phyloP scores from a whole-genome alignment of 2,113 vertebrate genomes.

The Cheilinus undulatus region DNA sequence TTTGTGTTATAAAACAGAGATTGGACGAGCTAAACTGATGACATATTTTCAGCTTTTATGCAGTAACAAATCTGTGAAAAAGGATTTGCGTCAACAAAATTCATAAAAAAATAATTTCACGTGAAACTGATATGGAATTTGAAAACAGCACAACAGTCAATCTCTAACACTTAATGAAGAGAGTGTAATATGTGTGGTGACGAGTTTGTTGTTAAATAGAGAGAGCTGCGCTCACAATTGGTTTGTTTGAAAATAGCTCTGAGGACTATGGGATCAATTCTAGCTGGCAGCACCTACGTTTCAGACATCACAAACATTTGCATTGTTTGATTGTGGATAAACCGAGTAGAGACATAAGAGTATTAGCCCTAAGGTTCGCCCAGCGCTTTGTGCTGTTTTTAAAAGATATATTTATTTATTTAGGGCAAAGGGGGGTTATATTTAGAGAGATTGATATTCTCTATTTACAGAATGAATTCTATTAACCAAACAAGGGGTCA shows the following conservation, averaged over 20 bases:
- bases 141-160: background rate
- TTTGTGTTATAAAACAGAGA: conserved; percentile 1
- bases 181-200: conserved; percentile 9
- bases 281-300: conserved; percentile 67
- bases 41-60: background rate
- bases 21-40: background rate
- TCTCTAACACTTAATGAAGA: background rate
- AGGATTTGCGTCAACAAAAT: too few relatives aligned
- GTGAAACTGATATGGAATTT: background rate
- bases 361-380: conserved; percentile 65
- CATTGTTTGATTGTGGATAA: conserved; percentile 77
- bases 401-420: conserved; percentile 56
- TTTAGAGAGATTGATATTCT: conserved; percentile 68
- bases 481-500: conserved; percentile 76
- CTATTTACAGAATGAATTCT: conserved; percentile 76
- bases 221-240: conserved; percentile 43
- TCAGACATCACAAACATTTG: conserved; percentile 76
- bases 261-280: conserved; percentile 67
- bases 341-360: conserved; percentile 68
- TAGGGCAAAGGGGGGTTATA: conserved; percentile 67
- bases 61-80: too few relatives aligned
- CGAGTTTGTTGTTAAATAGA: conserved; percentile 35
- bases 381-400: conserved; percentile 44
- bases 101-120: too few relatives aligned
- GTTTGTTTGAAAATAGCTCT: conserved; percentile 57